Base-by-base conservation (phyloP, 2,113 vertebrate species). In the Cariama cristata region DNA sequence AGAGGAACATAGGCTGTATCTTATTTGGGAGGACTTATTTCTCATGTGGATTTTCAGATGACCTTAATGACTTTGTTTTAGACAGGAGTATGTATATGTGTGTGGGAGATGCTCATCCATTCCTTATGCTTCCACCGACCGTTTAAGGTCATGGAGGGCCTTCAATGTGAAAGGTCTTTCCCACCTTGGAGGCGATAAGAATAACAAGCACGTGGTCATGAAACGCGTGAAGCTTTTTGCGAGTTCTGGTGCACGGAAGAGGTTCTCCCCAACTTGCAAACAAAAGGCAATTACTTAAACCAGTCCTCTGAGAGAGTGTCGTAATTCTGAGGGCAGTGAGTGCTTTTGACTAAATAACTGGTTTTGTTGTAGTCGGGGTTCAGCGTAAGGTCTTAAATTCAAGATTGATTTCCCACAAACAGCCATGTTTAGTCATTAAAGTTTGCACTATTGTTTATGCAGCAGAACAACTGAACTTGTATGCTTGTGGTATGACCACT, bases 71-170 rank as follows among this genome's bases (percentile, higher is more conserved):
- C 45, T 80, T 71, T 44, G 17, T 42, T 84, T 77, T 32, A 30
- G 23, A 13, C 19, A 14, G 32, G 19, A 24, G 8, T 21, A 23
- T 7, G 4, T 42, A 15, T 53, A 11, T 33, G 26, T 0, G 2
- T 15, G 0, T 4, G 11, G 15, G 26, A 75, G 18, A 15, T 53
- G 14, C 14, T 77, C 17, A 35, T 49, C 23, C 6, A 0, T 80
- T 86, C 68, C 33, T 7, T 49, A 2, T 42, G 26, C 62, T 72
- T 91, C 26, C 27, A 35, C 42, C 24, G 50, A 2, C 9, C 8
- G 2, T 55, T 14, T 59, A 47, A 38, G 26, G 52, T 74, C 38
- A 71, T 27, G 59, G 45, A 62, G 23, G 67, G 75, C 72, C 52
- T 77, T 72, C 53, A 67, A 23, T 71, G 7, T 53, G 60, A 62